Evolutionary conservation across 2,797 vertebrate species (phyloP), one percentile per base, ranked within the genome.

Genomic region (Trematomus bernacchii): DNA sequence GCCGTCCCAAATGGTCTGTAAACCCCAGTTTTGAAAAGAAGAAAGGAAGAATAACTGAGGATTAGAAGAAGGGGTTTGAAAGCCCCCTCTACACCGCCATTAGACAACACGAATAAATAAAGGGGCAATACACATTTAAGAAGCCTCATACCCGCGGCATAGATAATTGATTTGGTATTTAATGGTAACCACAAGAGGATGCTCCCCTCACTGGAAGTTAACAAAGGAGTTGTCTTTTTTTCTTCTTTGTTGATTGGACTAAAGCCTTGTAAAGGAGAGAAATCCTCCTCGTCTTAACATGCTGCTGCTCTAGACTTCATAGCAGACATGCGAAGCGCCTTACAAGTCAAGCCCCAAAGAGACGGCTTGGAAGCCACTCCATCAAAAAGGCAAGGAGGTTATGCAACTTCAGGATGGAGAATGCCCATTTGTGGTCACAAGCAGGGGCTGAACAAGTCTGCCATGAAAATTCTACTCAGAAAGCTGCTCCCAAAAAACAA

Each of bases 151-250:
- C 86, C 80, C 87, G 88, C 63, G 82, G 90, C 91, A 89, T 80
- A 84, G 80, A 93, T 93, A 94, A 94, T 93, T 95, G 93, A 94
- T 94, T 93, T 90, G 70, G 82, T 87, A 82, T 89, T 81, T 92
- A 90, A 92, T 85, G 76, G 81, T 84, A 90, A 89, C 82, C 77
- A 76, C 73, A 42, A 68, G 87, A 91, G 89, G 75, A 83, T 73
- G 53, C 63, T 68, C 55, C 72, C 55, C 85, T 89, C 80, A 82
- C 66, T 73, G 60, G 77, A 85, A 52, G 60, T 76, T 33, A 89
- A 88, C 78, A 81, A 86, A 88, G 79, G 62, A 87, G 54, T 43
- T 72, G 78, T 83, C 71, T 9, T 82, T 71, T 67, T 77, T 67
- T 69, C 76, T 71, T 67, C 73, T 75, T 84, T 86, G 76, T 60